A percentile compares a stretch with the other conserved stretches of the same genome.
Evolutionary conservation across 2,113 vertebrate genomes (phyloP).

Genomic region (Etheostoma cragini): DNA sequence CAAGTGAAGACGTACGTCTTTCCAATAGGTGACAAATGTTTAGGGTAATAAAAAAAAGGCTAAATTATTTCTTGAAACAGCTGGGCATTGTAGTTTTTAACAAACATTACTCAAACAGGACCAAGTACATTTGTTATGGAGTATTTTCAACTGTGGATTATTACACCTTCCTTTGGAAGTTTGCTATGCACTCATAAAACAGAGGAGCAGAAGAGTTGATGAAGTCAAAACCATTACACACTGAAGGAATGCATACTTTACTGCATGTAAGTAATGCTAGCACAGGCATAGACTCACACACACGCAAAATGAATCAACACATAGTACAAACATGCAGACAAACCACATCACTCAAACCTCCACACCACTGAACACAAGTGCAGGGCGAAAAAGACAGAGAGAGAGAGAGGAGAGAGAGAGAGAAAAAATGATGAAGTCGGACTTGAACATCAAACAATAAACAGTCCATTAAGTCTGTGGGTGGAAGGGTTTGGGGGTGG

Average conservation of each 20-base stretch:
- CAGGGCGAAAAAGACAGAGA: conserved; percentile 42
- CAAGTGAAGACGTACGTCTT: background rate
- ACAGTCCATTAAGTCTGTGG: conserved; percentile 87
- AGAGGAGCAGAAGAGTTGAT: conserved; percentile 79
- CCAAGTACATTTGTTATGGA: background rate
- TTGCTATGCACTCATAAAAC: conserved; percentile 72
- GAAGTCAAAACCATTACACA: conserved; percentile 59
- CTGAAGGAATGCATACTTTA: conserved; percentile 56
- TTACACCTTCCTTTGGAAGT: conserved; percentile 2
- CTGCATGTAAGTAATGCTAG: conserved; percentile 15
- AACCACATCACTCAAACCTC: conserved; percentile 68
- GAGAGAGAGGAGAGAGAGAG: conserved; percentile 75
- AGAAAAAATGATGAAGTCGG: conserved; percentile 83
- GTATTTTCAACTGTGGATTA: background rate
- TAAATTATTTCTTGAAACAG: background rate
- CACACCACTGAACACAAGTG: conserved; percentile 57
- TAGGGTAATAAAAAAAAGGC: no score
- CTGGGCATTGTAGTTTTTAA: background rate
- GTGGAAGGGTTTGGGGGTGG: conserved; percentile 38
- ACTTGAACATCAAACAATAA: conserved; percentile 89
- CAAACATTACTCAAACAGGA: background rate
- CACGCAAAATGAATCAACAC: conserved; percentile 39
- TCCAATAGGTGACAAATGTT: no score
- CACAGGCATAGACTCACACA: background rate
- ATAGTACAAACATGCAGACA: conserved; percentile 43